A percentile compares a stretch with the other conserved stretches of the same genome.
phyloP scores from a whole-genome alignment of 2,113 vertebrate species.

The Pollachius pollachius region DNA sequence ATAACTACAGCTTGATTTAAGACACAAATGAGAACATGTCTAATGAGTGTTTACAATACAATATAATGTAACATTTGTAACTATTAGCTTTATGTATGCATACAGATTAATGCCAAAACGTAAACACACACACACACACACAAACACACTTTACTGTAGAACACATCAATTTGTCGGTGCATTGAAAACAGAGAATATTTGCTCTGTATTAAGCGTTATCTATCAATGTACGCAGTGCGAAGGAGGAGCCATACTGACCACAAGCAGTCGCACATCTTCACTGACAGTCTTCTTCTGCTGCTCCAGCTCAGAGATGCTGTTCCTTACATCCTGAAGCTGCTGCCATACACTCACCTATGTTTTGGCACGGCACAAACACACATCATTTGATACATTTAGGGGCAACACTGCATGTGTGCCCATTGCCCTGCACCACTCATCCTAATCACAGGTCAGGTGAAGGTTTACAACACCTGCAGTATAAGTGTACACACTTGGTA shows the following conservation, averaged over 20 bases:
- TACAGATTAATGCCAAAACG: too few relatives aligned
- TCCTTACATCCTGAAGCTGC: constrained; percentile 68
- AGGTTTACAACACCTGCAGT: too few relatives aligned
- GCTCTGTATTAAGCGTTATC: background rate
- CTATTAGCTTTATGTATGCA: too few relatives aligned
- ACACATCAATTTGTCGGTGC: background rate
- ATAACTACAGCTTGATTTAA: background rate
- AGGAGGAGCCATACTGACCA: constrained; percentile 67
- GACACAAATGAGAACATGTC: background rate
- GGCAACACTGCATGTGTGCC: background rate
- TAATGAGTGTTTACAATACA: too few relatives aligned
- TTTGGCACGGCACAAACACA: background rate
- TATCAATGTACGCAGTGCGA: background rate
- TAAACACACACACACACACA: too few relatives aligned
- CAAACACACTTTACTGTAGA: too few relatives aligned
- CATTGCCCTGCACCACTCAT: too few relatives aligned
- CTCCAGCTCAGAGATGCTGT: constrained; percentile 73
- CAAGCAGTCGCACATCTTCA: constrained; percentile 61
- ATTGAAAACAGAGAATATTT: background rate
- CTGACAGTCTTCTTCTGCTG: constrained; percentile 71
- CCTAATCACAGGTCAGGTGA: too few relatives aligned
- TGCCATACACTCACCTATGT: constrained; percentile 78
- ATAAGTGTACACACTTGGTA: too few relatives aligned
- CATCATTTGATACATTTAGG: background rate
- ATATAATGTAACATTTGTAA: too few relatives aligned